Evolutionary conservation across 37 sponge, comb jelly and placozoan genomes (phyloP).

Genomic region (Halichondria panicea): DNA sequence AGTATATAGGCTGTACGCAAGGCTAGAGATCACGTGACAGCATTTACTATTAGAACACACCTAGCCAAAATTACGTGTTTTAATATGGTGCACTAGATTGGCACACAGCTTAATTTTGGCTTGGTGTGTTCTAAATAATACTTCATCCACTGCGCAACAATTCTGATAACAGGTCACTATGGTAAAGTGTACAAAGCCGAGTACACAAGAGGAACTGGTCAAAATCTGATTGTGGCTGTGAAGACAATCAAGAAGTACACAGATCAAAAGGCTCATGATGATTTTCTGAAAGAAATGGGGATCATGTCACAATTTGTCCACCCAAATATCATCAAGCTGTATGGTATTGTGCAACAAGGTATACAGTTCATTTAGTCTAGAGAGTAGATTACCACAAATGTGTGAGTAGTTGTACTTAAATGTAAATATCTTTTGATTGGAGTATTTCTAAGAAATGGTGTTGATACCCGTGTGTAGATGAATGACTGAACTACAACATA

Average conservation of each 20-base stretch:
- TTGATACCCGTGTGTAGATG: too few species aligned
- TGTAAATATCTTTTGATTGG: too few species aligned
- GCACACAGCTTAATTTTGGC: too few species aligned
- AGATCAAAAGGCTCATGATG: background rate
- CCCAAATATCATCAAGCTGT: slow-evolving; percentile 44
- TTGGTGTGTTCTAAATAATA: too few species aligned
- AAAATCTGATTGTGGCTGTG: slow-evolving; percentile 13
- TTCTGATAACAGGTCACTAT: slow-evolving; percentile 22
- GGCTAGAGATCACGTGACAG: too few species aligned
- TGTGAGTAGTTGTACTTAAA: background rate
- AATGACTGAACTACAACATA: too few species aligned
- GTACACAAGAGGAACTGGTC: background rate
- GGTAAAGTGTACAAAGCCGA: slow-evolving; percentile 47
- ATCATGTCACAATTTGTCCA: slow-evolving; percentile 30
- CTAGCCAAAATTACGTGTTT: too few species aligned
- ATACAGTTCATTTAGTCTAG: background rate
- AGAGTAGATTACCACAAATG: background rate
- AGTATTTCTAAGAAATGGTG: too few species aligned
- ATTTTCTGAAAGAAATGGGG: slow-evolving; percentile 25
- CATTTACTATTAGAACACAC: too few species aligned
- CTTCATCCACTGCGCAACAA: too few species aligned
- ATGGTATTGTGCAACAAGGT: slow-evolving; percentile 38
- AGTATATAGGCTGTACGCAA: too few species aligned
- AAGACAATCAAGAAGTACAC: background rate
- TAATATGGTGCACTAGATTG: too few species aligned